Percentiles rank a stretch among this genome's conserved stretches.
These are phyloP conservation scores for Cladopsammia gracilis DNA, from an alignment of 64 coral and sea anemone genomes.

Conservation along the genomic window DNA sequence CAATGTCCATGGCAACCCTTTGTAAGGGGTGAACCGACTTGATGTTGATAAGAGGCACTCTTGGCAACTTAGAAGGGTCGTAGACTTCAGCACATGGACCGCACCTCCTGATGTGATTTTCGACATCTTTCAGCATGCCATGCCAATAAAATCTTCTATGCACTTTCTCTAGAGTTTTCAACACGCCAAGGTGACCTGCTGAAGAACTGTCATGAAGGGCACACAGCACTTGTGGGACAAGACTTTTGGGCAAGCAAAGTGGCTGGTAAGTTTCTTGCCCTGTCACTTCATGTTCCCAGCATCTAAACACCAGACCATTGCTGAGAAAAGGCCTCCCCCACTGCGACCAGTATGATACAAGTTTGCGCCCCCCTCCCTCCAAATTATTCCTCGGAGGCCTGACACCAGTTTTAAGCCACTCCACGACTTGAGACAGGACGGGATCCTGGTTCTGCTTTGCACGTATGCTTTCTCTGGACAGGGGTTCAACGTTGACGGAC, in stretches of 20 bases:
- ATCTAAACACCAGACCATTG: slow-evolving; percentile 21
- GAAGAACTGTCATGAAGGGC: slow-evolving; percentile 55
- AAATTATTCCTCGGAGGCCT: background rate
- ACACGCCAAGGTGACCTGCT: slow-evolving; percentile 17
- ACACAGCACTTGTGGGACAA: too few relatives aligned
- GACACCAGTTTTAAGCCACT: too few relatives aligned
- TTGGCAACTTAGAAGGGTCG: too few relatives aligned
- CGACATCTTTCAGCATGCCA: too few relatives aligned
- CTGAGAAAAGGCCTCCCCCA: slow-evolving; percentile 40
- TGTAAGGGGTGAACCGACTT: too few relatives aligned
- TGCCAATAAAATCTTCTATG: slow-evolving; percentile 66
- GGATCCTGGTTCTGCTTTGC: background rate
- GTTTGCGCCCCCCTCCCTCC: background rate
- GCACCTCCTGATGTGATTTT: too few relatives aligned
- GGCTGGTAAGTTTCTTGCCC: background rate
- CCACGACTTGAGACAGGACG: too few relatives aligned
- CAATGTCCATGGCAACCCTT: too few relatives aligned
- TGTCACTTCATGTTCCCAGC: slow-evolving; percentile 37
- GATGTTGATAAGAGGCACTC: too few relatives aligned
- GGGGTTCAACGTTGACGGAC: background rate
- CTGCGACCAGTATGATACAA: slow-evolving; percentile 51
- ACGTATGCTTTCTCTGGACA: too few relatives aligned
- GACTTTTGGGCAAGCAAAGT: background rate
- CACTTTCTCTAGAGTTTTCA: slow-evolving; percentile 48
- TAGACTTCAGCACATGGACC: too few relatives aligned